Evolutionary conservation across 2,797 vertebrate genomes (phyloP), one percentile per base, ranked within the genome.

Genomic region (Euphonia xanthogaster): DNA sequence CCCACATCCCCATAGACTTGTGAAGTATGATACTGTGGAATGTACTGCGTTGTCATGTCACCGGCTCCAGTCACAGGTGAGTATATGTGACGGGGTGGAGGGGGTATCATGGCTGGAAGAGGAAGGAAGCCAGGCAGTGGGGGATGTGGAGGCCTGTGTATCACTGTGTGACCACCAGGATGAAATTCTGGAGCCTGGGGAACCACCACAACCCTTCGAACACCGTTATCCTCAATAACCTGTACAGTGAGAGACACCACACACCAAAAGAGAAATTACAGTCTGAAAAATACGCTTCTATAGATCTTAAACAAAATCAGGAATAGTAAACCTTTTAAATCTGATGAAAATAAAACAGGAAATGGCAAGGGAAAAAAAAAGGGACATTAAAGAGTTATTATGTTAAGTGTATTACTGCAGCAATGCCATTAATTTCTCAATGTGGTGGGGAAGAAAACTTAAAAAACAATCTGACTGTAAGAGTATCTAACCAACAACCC

Each of bases 141-240:
- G 97, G 99, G 98, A 89, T 99, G 99, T 37, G 99, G 98, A 62
- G 98, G 98, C 93, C 99, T 98, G 96, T 99, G 99, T 90, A 99
- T 98, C 78, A 99, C 99, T 74, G 99, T 98, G 91, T 99, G 99
- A 74, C 98, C 98, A 92, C 98, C 98, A 61, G 99, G 99, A 97
- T 99, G 99, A 97, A 99, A 99, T 95, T 99, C 99, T 96, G 99
- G 98, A 95, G 98, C 97, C 97, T 99, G 99, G 96, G 99, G 99
- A 98, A 99, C 98, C 96, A 99, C 99, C 98, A 99, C 98, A 96
- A 99, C 99, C 97, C 99, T 98, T 92, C 99, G 98, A 97, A 99
- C 99, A 94, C 99, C 99, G 57, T 99, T 99, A 97, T 99, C 99
- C 97, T 99, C 99, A 96, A 99, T 99, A 97, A 99, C 99, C 99